phyloP scores from a whole-genome alignment of 2,797 vertebrate species.

The Leucoraja ocellata region DNA sequence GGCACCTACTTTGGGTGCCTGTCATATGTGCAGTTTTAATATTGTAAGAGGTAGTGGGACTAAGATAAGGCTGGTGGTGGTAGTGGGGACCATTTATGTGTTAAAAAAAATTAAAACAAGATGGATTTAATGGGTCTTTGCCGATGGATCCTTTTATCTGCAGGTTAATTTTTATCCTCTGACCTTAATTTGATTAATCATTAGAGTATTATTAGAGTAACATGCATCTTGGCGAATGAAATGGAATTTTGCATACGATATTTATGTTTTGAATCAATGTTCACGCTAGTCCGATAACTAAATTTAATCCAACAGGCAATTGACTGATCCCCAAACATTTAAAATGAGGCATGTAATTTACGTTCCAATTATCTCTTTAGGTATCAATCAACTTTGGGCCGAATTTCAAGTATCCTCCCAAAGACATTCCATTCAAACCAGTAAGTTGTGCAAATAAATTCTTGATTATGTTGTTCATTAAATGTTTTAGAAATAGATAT shows the following conservation, averaged over 20 bases:
- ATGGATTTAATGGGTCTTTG: neutral
- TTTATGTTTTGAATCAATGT: neutral
- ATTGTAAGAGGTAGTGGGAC: neutral
- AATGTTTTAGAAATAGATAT: neutral
- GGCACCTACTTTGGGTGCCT: too few relatives aligned
- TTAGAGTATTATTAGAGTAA: neutral
- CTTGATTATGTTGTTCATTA: too few relatives aligned
- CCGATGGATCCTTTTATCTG: neutral
- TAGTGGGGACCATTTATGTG: neutral
- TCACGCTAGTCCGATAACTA: neutral
- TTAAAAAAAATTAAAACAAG: neutral
- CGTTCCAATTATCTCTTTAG: slow-evolving; percentile 51
- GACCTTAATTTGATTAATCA: neutral
- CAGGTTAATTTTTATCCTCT: too few relatives aligned
- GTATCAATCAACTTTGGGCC: slow-evolving; percentile 96
- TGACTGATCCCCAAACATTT: neutral
- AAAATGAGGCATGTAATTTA: neutral
- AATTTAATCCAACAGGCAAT: neutral
- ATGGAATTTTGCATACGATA: neutral
- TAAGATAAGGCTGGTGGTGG: neutral
- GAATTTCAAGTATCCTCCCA: slow-evolving; percentile 81
- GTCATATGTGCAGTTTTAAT: neutral
- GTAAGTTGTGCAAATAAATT: slow-evolving; percentile 60
- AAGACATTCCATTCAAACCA: slow-evolving; percentile 79
- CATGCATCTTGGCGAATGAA: neutral